These are phyloP conservation scores for Pseudotriccus pelzelni DNA, from an alignment of 2,797 vertebrate species.

Conservation along the genomic window DNA sequence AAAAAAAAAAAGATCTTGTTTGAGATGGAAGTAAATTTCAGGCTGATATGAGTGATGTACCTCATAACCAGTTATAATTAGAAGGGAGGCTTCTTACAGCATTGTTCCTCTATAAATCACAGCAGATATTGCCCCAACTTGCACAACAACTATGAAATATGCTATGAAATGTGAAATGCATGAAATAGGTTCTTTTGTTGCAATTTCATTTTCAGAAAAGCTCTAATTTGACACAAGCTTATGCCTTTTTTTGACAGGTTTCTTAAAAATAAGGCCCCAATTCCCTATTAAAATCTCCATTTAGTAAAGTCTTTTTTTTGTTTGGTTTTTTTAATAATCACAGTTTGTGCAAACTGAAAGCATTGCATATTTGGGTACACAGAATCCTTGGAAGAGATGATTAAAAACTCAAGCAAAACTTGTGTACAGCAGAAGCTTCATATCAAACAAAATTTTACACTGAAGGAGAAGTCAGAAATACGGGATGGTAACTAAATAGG, in stretches of 20 bases:
- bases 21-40: conserved; percentile 57
- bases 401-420: neutral
- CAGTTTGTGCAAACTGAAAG: neutral
- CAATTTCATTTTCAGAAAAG: neutral
- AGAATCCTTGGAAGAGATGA: neutral
- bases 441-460: neutral
- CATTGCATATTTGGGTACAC: neutral
- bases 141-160: conserved; percentile 50
- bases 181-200: conserved; percentile 29
- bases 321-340: neutral
- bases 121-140: conserved; percentile 45
- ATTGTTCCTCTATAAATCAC: conserved; percentile 48
- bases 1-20: neutral
- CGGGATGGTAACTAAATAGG: conserved; percentile 34
- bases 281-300: neutral
- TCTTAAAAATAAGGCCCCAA: neutral
- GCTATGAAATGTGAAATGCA: conserved; percentile 31
- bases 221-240: neutral
- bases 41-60: conserved; percentile 59
- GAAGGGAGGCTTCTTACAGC: conserved; percentile 59
- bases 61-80: conserved; percentile 68
- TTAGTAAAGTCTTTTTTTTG: neutral
- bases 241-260: neutral
- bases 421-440: neutral
- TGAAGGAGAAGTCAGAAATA: neutral